phyloP scores from a whole-genome alignment of 2,797 vertebrate genomes.

The Labroides dimidiatus region DNA sequence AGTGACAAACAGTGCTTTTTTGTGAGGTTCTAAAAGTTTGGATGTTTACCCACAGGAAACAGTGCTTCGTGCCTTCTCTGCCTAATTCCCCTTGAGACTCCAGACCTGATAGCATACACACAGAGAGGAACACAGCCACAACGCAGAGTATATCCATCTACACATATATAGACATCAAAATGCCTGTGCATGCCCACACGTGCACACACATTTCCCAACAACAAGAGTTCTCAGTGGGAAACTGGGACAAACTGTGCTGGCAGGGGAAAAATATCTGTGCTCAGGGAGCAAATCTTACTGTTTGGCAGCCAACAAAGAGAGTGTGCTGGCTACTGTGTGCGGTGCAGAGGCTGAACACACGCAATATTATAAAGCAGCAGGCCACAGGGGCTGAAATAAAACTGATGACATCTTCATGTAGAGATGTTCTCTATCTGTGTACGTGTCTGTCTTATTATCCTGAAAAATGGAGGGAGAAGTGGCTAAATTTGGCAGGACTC shows the following conservation, averaged over 20 bases:
- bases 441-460: conserved; percentile 42
- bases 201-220: conserved; percentile 21
- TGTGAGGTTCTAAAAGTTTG: conserved; percentile 34
- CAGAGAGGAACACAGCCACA: conserved; percentile 30
- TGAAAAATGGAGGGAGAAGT: conserved; percentile 41
- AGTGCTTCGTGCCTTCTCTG: conserved; percentile 18
- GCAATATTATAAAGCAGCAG: conserved; percentile 41
- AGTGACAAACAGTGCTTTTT: conserved; percentile 21
- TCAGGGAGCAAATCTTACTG: conserved; percentile 71
- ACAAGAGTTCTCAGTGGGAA: conserved; percentile 68
- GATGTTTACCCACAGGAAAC: conserved; percentile 26
- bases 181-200: conserved; percentile 20
- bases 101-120: conserved; percentile 35
- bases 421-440: conserved; percentile 28
- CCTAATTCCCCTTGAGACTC: conserved; percentile 27
- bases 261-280: conserved; percentile 64
- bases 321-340: conserved; percentile 52
- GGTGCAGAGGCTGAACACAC: conserved; percentile 40
- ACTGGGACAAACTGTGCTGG: conserved; percentile 78
- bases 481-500: conserved; percentile 29
- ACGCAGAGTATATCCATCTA: conserved; percentile 19
- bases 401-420: conserved; percentile 57
- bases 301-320: conserved; percentile 67
- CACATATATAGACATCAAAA: conserved; percentile 31
- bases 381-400: conserved; percentile 57